Evolutionary conservation across 1,140 invertebrate species (phyloP).

Genomic region (Latrodectus geometricus): DNA sequence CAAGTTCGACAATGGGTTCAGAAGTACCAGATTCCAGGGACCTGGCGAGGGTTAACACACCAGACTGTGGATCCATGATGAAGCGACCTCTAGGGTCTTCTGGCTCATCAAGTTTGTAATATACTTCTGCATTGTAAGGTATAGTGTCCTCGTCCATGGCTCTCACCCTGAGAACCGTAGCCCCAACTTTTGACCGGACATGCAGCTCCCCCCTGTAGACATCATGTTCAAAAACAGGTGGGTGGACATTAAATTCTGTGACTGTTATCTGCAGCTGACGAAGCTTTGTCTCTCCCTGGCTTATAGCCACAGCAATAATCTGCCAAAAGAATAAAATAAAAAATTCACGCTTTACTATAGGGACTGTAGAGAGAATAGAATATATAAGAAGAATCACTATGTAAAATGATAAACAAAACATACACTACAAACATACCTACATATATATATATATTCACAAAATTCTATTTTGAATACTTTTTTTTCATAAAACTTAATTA

Average conservation of each 20-base stretch:
- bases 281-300: conserved; percentile 46
- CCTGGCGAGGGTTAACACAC: conserved; percentile 29
- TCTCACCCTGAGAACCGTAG: conserved; percentile 46
- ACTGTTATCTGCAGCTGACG: conserved; percentile 33
- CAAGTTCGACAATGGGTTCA: conserved; percentile 40
- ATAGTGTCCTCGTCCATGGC: conserved; percentile 57
- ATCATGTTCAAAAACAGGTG: conserved; percentile 56
- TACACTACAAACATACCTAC: no score
- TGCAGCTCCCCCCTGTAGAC: conserved; percentile 56
- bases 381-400: no score
- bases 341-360: no score
- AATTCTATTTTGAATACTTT: no score
- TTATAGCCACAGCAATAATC: conserved; percentile 62
- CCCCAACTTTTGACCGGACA: conserved; percentile 25
- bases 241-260: conserved; percentile 56
- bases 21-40: conserved; percentile 23
- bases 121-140: conserved; percentile 61
- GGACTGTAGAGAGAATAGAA: no score
- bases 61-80: conserved; percentile 36
- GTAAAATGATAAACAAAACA: no score
- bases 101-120: conserved; percentile 45
- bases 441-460: no score
- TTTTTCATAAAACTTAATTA: no score
- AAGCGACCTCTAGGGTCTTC: conserved; percentile 40
- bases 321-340: conserved; percentile 23